phyloP scores from a whole-genome alignment of 2,113 vertebrate species.

The Rhizomys pruinosus region DNA sequence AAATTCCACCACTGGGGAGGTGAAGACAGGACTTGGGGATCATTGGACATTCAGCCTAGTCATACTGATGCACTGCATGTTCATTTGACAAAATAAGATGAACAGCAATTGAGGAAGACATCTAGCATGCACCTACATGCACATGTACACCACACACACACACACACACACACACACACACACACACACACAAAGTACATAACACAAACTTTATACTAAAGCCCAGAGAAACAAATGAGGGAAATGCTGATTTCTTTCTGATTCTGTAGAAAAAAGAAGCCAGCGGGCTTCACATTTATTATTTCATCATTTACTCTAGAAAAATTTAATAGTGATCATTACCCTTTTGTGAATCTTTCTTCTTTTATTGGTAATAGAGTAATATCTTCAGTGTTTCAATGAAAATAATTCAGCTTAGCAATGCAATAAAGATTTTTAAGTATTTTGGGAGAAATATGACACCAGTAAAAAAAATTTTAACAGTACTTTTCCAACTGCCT shows the following conservation, averaged over 20 bases:
- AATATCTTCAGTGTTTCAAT: constrained; percentile 53
- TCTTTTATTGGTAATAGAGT: constrained; percentile 39
- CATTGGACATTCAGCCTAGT: neutral
- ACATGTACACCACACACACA: neutral
- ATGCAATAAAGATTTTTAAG: constrained; percentile 54
- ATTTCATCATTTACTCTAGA: constrained; percentile 36
- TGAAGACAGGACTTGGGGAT: neutral
- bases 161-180: neutral
- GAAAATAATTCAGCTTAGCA: constrained; percentile 34
- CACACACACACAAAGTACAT: neutral
- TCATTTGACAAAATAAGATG: neutral
- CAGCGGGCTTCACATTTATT: neutral
- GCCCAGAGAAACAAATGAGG: neutral
- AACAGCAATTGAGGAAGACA: neutral
- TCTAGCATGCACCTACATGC: neutral
- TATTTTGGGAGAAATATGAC: constrained; percentile 62
- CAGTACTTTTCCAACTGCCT: constrained; percentile 45
- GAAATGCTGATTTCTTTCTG: constrained; percentile 19
- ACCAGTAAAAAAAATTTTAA: constrained; percentile 43
- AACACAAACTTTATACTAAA: neutral
- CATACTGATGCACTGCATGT: neutral
- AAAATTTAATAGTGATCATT: constrained; percentile 60
- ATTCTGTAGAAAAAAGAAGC: constrained; percentile 2
- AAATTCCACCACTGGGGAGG: too few relatives aligned
- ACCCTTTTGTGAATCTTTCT: constrained; percentile 30